Conservation (phyloP, 2,113 vertebrate genomes). For the Raphicerus campestris region DNA sequence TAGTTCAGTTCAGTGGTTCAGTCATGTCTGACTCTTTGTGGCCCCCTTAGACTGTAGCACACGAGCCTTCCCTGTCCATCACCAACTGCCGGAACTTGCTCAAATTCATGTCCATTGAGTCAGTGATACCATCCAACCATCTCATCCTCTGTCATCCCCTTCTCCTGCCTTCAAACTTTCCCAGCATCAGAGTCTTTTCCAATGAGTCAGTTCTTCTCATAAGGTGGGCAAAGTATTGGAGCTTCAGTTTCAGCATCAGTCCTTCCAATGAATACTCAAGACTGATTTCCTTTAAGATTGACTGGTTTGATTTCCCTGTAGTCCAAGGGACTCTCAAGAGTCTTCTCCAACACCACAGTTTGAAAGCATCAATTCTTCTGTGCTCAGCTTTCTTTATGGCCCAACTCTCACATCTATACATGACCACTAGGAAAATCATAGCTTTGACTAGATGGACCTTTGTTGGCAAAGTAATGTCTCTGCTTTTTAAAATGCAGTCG, state of each 20-base stretch:
- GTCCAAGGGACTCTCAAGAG: background rate
- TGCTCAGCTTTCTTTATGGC: background rate
- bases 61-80: background rate
- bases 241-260: background rate
- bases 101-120: background rate
- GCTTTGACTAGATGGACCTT: background rate
- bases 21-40: background rate
- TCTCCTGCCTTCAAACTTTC: background rate
- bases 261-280: background rate
- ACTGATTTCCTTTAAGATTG: background rate
- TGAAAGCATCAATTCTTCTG: background rate
- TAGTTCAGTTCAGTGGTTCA: background rate
- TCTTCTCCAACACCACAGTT: background rate
- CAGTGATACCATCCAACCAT: background rate
- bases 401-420: background rate
- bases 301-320: background rate
- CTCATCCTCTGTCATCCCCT: background rate
- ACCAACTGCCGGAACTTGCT: background rate
- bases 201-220: background rate
- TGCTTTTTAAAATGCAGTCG: background rate
- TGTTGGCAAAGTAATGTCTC: background rate
- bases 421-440: background rate
- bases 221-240: background rate
- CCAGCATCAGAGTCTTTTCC: background rate
- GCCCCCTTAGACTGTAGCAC: background rate